phyloP scores from a whole-genome alignment of 1,140 invertebrate genomes.

The Pseudobourletiella spinata region DNA sequence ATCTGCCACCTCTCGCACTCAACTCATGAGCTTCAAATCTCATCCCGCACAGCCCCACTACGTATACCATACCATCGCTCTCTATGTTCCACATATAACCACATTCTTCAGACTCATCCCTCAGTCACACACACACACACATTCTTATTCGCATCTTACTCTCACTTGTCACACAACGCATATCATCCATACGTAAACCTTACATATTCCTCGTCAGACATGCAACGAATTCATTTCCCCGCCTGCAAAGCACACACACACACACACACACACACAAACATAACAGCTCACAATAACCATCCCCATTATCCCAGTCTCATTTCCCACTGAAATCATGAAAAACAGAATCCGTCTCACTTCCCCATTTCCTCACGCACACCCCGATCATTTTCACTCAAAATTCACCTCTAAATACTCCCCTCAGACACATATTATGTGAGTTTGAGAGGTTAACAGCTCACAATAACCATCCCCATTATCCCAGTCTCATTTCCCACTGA shows the following conservation, averaged over 20 bases:
- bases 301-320: too few relatives aligned
- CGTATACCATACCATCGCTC: neutral
- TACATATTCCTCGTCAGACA: too few relatives aligned
- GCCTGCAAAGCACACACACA: too few relatives aligned
- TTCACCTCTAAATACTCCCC: too few relatives aligned
- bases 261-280: neutral
- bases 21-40: constrained; percentile 5
- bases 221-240: too few relatives aligned
- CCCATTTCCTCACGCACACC: too few relatives aligned
- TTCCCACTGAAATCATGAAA: too few relatives aligned
- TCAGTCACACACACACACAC: constrained; percentile 12
- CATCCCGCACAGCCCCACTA: constrained; percentile 4
- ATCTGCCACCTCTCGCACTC: constrained; percentile 23
- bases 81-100: too few relatives aligned
- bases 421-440: too few relatives aligned
- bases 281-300: neutral
- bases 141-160: constrained; percentile 10
- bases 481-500: too few relatives aligned
- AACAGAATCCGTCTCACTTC: too few relatives aligned
- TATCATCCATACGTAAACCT: neutral
- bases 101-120: constrained; percentile 6
- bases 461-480: neutral
- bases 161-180: neutral
- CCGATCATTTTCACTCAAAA: constrained; percentile 1
- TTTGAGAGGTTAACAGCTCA: too few relatives aligned